These are phyloP conservation scores for Callionymus lyra DNA, from an alignment of 2,113 vertebrate species.

Conservation along the genomic window DNA sequence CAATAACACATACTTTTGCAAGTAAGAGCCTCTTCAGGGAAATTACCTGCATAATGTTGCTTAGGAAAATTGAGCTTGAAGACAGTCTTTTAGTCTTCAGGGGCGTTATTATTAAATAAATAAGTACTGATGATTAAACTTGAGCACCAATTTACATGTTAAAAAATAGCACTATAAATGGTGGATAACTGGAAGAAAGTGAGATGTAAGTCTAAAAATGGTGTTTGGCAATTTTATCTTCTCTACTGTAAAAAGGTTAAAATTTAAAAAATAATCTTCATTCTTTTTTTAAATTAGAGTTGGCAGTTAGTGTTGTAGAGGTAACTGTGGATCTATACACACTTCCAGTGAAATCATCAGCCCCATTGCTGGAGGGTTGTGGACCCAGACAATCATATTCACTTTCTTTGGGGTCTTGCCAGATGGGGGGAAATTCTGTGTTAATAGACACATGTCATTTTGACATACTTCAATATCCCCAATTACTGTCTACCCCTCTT, in stretches of 20 bases:
- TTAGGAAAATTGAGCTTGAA: too few relatives aligned
- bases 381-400: conserved; percentile 34
- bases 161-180: neutral
- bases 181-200: too few relatives aligned
- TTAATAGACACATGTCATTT: conserved; percentile 38
- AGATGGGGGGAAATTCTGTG: conserved; percentile 24
- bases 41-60: too few relatives aligned
- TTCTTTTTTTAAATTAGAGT: too few relatives aligned
- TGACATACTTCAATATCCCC: conserved; percentile 35
- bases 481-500: conserved; percentile 12
- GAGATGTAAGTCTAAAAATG: too few relatives aligned
- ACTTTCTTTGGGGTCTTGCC: conserved; percentile 19
- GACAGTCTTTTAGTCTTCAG: too few relatives aligned
- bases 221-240: too few relatives aligned
- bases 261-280: too few relatives aligned
- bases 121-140: too few relatives aligned
- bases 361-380: conserved; percentile 15
- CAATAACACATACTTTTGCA: too few relatives aligned
- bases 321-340: conserved; percentile 18
- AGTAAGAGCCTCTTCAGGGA: too few relatives aligned
- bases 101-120: neutral
- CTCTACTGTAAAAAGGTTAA: too few relatives aligned
- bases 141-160: neutral
- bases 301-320: neutral
- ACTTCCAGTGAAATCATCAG: conserved; percentile 31